Evolutionary conservation across 2,888 invertebrate genomes (phyloP), one percentile per base, ranked within the genome.

Genomic region (Drosophila glabriapex): DNA sequence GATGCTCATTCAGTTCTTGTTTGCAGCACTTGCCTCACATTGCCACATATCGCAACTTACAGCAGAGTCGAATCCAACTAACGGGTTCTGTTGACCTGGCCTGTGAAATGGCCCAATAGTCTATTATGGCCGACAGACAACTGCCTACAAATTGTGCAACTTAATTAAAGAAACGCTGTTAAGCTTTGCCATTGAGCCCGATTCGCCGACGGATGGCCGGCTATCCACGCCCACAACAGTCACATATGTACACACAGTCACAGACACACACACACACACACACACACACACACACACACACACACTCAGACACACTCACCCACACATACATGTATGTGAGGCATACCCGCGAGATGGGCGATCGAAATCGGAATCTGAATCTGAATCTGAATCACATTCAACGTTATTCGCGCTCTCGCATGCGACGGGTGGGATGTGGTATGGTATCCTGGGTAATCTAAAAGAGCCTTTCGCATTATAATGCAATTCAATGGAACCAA

Each of bases 111-210:
- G 33, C 61, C 67, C 65, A 78, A 79, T 71, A 68, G 80, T 71
- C 67, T 80, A 79, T 80, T 78, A 79, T 76, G 76, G 37, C 67
- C 28, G 28, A 39, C 28, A 29, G 79, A 70, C 85, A 87, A 85
- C 85, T 76, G 90, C 81, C 88, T 78, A 87, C 90, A 85, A 85
- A 89, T 89, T 87, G 90, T 85, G 71, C 78, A 85, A 89, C 88
- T 89, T 89, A 85, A 85, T 85, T 85, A 85, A 85, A 85, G 85
- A 85, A 85, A 77, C 88, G 80, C 78, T 87, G 85, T 89, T 83
- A 85, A 80, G 85, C 74, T 73, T 76, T 76, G 88, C 88, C 79
- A 85, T 78, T 83, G 84, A 86, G 82, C 67, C 68, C 60, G 68
- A 29, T 63, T 63, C 62, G 60, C 46, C 55, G 31, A 12, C 28